Conservation (phyloP, 2,113 vertebrate species). For the Coryphaenoides rupestris region DNA sequence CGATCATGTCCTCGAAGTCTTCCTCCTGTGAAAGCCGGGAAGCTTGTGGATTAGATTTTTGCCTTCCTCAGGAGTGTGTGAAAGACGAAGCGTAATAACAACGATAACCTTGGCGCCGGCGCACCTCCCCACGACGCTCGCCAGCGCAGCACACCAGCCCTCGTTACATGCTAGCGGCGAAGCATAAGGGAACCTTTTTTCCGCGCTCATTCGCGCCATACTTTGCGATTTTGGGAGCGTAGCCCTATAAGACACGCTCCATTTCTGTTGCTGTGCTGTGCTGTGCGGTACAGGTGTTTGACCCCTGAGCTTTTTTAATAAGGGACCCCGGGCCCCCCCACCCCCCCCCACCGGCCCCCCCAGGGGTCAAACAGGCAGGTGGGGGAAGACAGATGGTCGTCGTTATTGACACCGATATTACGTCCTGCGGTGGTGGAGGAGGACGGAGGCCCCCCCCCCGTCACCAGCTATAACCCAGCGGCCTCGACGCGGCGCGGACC, state of each 20-base stretch:
- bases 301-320: slow-evolving; percentile 38
- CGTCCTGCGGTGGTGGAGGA: too few relatives aligned
- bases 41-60: too few relatives aligned
- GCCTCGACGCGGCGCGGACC: too few relatives aligned
- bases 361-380: slow-evolving; percentile 29
- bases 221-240: slow-evolving; percentile 10
- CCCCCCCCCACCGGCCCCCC: too few relatives aligned
- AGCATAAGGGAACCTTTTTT: slow-evolving; percentile 31
- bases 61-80: too few relatives aligned
- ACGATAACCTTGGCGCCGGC: too few relatives aligned
- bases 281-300: slow-evolving; percentile 40
- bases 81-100: too few relatives aligned
- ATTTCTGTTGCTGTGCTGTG: background rate
- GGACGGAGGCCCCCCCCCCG: too few relatives aligned
- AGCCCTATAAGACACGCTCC: slow-evolving; percentile 7
- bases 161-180: slow-evolving; percentile 32
- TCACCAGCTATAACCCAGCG: too few relatives aligned
- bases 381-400: slow-evolving; percentile 38
- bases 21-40: slow-evolving; percentile 77
- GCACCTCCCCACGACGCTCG: too few relatives aligned
- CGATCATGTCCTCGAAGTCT: slow-evolving; percentile 90
- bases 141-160: background rate
- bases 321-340: too few relatives aligned
- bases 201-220: slow-evolving; percentile 23
- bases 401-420: background rate